Evolutionary conservation across 2,113 vertebrate species (phyloP).

Genomic region (Engraulis encrasicolus): DNA sequence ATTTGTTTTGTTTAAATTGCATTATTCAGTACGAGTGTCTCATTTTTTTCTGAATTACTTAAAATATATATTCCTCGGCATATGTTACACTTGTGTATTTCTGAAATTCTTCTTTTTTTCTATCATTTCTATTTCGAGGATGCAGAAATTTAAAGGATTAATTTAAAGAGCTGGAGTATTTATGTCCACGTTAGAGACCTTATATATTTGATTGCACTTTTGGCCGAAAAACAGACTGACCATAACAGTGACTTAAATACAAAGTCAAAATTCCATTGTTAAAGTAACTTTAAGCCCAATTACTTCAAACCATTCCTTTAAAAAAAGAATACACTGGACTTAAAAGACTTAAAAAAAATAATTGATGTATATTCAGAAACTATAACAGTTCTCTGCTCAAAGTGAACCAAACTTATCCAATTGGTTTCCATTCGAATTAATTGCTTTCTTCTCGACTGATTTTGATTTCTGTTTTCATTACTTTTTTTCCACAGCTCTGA

Average conservation of each 20-base stretch:
- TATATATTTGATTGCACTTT: constrained; percentile 51
- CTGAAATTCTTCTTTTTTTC: constrained; percentile 15
- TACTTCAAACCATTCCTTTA: constrained; percentile 12
- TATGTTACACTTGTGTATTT: constrained; percentile 18
- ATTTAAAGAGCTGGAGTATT: constrained; percentile 42
- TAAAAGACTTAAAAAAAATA: constrained; percentile 24
- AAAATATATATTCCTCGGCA: constrained; percentile 11
- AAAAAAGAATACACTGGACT: constrained; percentile 45
- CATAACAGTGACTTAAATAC: neutral
- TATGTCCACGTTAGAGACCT: constrained; percentile 28
- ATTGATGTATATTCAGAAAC: constrained; percentile 13
- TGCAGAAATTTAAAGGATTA: constrained; percentile 9
- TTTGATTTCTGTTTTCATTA: constrained; percentile 57
- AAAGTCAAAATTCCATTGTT: neutral
- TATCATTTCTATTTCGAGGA: constrained; percentile 16
- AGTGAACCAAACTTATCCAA: constrained; percentile 20
- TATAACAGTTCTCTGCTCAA: constrained; percentile 3
- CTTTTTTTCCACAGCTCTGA: constrained; percentile 55
- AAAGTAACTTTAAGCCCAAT: constrained; percentile 2
- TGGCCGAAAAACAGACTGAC: constrained; percentile 32
- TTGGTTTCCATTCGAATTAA: constrained; percentile 1
- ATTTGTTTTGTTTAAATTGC: too few relatives aligned
- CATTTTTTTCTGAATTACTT: constrained; percentile 11
- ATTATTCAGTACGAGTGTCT: constrained; percentile 16
- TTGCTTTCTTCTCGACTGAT: neutral